Conservation (phyloP, 2,113 vertebrate genomes). For the Barbus barbus region DNA sequence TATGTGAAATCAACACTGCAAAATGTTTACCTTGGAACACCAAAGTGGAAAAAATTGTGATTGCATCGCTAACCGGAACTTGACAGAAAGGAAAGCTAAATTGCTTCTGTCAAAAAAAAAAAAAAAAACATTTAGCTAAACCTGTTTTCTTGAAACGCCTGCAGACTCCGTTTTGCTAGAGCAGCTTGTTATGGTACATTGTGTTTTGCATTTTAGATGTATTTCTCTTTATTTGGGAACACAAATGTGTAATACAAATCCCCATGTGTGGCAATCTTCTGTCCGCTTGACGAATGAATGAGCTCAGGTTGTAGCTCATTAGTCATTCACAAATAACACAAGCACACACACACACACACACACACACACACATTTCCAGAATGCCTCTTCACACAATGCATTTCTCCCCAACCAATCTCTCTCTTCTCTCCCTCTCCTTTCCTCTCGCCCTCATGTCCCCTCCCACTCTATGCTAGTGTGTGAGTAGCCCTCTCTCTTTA, state of each 20-base stretch:
- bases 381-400: constrained; percentile 3
- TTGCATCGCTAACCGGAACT: neutral
- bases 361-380: constrained; percentile 6
- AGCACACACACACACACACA: neutral
- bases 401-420: constrained; percentile 28
- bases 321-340: constrained; percentile 32
- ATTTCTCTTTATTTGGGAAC: neutral
- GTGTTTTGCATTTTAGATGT: neutral
- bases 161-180: neutral
- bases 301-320: constrained; percentile 17
- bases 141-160: neutral
- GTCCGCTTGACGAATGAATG: neutral
- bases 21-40: constrained; percentile 27
- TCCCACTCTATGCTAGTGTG: constrained; percentile 30
- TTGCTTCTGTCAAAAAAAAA: neutral
- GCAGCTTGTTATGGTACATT: constrained; percentile 2
- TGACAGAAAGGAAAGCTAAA: neutral
- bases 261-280: neutral
- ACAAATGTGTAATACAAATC: neutral
- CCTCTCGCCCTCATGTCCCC: constrained; percentile 35
- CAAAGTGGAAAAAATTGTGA: constrained; percentile 2
- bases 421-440: constrained; percentile 22
- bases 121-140: neutral
- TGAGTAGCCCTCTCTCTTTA: constrained; percentile 27
- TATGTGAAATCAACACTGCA: constrained; percentile 10